These are phyloP conservation scores for Eulacestoma nigropectus DNA, from an alignment of 2,113 vertebrate genomes.

Conservation along the genomic window DNA sequence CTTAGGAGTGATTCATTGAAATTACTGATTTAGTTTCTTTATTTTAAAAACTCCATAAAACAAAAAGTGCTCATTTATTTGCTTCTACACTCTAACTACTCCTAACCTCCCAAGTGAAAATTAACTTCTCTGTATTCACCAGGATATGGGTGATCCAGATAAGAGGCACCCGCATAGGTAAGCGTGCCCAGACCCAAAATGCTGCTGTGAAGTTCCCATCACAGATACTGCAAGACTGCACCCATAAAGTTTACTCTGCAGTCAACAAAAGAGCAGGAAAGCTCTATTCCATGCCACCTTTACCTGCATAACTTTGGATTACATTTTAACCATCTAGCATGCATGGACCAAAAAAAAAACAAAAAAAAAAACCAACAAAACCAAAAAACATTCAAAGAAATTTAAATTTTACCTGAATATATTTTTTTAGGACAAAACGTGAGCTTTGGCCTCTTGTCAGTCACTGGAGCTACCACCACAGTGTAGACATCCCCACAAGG, in stretches of 20 bases:
- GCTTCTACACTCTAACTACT: neutral
- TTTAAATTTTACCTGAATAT: conserved; percentile 81
- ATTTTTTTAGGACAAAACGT: conserved; percentile 83
- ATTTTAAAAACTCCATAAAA: neutral
- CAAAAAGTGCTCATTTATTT: neutral
- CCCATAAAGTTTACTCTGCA: neutral
- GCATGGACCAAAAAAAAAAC: neutral
- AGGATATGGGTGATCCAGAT: neutral
- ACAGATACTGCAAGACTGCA: neutral
- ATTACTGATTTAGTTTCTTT: neutral
- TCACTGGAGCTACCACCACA: conserved; percentile 79
- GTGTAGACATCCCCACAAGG: conserved; percentile 86
- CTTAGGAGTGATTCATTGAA: neutral
- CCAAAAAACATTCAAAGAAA: neutral
- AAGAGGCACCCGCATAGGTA: neutral
- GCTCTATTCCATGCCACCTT: neutral
- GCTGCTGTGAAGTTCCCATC: neutral
- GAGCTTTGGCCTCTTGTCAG: conserved; percentile 67
- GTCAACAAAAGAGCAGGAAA: neutral
- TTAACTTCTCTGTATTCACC: neutral
- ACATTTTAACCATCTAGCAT: neutral
- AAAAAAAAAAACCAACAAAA: no score
- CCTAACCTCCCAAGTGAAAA: neutral
- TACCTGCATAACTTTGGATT: neutral
- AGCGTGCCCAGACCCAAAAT: neutral